A percentile compares a stretch with the other conserved stretches of the same genome.
These are phyloP conservation scores for Cyclargus thomasi DNA, from an alignment of 1,140 invertebrate genomes.

Conservation along the genomic window DNA sequence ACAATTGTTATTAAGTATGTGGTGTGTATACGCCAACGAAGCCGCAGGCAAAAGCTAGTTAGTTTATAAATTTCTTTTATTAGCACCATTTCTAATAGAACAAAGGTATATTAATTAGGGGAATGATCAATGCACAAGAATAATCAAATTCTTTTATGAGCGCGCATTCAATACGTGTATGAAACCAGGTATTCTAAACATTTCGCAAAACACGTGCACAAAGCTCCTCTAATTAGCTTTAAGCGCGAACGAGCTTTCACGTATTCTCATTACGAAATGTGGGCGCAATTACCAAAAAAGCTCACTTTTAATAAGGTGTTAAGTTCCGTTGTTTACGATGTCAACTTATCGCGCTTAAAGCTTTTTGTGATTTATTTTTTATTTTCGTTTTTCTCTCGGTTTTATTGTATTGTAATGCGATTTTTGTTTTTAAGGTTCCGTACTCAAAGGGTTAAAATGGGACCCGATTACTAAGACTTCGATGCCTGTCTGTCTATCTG, in stretches of 20 bases:
- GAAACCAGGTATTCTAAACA: constrained; percentile 32
- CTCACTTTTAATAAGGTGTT: constrained; percentile 62
- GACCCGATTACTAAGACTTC: too few species aligned
- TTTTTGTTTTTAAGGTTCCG: too few species aligned
- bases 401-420: neutral
- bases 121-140: constrained; percentile 17
- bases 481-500: too few species aligned
- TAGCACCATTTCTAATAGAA: neutral
- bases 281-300: constrained; percentile 67
- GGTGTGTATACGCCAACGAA: too few species aligned
- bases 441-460: too few species aligned
- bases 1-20: too few species aligned
- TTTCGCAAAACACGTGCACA: constrained; percentile 40
- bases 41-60: too few species aligned
- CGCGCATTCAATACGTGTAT: neutral
- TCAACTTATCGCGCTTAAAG: constrained; percentile 2
- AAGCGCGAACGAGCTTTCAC: constrained; percentile 45
- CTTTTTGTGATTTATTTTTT: neutral
- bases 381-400: neutral
- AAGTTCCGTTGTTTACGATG: constrained; percentile 41
- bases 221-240: constrained; percentile 57
- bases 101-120: neutral
- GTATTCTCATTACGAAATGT: constrained; percentile 64
- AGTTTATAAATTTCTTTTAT: too few species aligned
- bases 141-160: constrained; percentile 19